phyloP scores from a whole-genome alignment of 2,113 vertebrate species.

The Catharus minimus region DNA sequence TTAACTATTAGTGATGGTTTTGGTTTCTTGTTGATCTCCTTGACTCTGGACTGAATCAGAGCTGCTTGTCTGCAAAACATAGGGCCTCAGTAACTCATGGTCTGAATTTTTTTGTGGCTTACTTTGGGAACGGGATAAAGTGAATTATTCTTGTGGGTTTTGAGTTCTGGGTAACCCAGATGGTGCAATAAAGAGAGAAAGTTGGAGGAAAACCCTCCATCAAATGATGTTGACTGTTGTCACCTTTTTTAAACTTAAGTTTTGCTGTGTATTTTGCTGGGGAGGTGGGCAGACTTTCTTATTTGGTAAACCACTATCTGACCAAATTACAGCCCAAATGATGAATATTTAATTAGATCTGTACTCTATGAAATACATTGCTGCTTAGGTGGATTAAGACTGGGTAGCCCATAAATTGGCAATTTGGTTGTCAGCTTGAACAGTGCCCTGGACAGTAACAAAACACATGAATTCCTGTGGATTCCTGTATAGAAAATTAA shows the following conservation, averaged over 20 bases:
- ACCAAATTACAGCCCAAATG: not conserved
- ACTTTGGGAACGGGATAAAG: not conserved
- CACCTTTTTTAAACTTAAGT: not conserved
- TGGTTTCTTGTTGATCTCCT: not conserved
- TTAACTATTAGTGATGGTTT: not conserved
- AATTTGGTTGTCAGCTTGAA: slow-evolving; percentile 38
- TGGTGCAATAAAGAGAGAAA: not conserved
- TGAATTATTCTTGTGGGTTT: not conserved
- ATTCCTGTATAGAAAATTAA: slow-evolving; percentile 16
- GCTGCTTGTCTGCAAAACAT: not conserved
- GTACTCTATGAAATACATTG: not conserved
- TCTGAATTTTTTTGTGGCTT: not conserved
- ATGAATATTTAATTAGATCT: slow-evolving; percentile 7
- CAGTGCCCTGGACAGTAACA: slow-evolving; percentile 9
- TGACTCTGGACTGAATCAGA: not conserved
- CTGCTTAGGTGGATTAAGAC: not conserved
- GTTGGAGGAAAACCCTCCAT: not conserved
- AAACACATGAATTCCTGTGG: not conserved
- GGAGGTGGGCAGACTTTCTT: not conserved
- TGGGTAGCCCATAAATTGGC: not conserved
- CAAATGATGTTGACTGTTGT: not conserved
- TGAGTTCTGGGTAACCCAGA: not conserved
- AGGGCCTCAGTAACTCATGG: not conserved
- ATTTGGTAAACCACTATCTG: not conserved
- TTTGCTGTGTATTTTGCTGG: not conserved